Evolutionary conservation across 2,113 vertebrate genomes (phyloP).

Genomic region (Heptranchias perlo): DNA sequence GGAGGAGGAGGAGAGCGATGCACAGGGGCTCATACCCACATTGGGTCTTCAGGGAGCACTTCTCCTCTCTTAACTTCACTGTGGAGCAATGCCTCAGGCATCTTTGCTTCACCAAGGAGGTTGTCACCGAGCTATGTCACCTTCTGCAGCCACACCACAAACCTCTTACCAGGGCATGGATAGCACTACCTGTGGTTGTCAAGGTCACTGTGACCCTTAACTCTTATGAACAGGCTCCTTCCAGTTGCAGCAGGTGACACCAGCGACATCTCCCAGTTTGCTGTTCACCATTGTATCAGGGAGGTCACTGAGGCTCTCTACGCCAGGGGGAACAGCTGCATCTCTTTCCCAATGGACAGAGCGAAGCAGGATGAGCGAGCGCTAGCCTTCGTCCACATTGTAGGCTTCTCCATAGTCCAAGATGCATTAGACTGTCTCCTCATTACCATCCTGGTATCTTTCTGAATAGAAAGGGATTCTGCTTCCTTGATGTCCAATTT

Average conservation of each 20-base stretch:
- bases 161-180: not conserved
- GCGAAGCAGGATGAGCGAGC: no score
- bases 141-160: not conserved
- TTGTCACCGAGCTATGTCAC: not conserved
- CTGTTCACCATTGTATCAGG: not conserved
- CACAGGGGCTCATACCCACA: not conserved
- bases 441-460: not conserved
- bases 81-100: not conserved
- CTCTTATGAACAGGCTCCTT: not conserved
- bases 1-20: not conserved
- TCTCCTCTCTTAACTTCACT: not conserved
- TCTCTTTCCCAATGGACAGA: not conserved
- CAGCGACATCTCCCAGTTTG: not conserved
- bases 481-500: not conserved
- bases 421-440: not conserved
- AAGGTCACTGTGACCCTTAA: not conserved
- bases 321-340: not conserved
- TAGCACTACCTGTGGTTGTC: not conserved
- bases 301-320: not conserved
- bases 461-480: not conserved
- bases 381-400: no score
- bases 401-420: not conserved
- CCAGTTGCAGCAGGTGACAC: not conserved
- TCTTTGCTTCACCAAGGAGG: not conserved
- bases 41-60: not conserved